A percentile compares a stretch with the other conserved stretches of the same genome.
These are phyloP conservation scores for Pentalonia nigronervosa DNA, from an alignment of 1,140 invertebrate genomes.

Conservation along the genomic window DNA sequence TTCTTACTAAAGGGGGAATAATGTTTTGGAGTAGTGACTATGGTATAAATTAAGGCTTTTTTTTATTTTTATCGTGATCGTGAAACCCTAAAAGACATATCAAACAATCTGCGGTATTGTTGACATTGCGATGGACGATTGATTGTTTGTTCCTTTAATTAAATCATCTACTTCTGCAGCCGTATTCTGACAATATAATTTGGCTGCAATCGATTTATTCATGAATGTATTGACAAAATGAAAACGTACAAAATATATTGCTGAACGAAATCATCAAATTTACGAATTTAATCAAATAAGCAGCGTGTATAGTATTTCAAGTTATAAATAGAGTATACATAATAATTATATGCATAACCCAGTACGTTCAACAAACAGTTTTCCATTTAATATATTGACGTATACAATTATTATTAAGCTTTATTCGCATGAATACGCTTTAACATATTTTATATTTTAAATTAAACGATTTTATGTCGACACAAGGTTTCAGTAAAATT, in stretches of 20 bases:
- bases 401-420: background rate
- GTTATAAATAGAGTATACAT: background rate
- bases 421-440: too few relatives aligned
- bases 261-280: background rate
- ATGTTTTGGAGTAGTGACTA: background rate
- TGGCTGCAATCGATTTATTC: background rate
- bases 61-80: background rate
- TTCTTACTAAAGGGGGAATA: background rate
- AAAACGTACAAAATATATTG: background rate
- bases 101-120: background rate
- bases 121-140: background rate
- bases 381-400: background rate
- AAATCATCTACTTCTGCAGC: background rate
- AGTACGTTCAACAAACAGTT: background rate
- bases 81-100: background rate
- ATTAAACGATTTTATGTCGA: too few relatives aligned
- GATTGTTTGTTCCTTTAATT: slow-evolving; percentile 16
- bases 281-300: background rate
- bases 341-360: background rate
- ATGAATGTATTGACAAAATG: background rate
- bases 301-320: background rate
- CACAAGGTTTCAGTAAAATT: too few relatives aligned
- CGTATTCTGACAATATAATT: background rate
- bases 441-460: background rate
- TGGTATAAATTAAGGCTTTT: slow-evolving; percentile 38